These are phyloP conservation scores for Gasterosteus nipponicus DNA, from an alignment of 2,113 vertebrate genomes.

Conservation along the genomic window DNA sequence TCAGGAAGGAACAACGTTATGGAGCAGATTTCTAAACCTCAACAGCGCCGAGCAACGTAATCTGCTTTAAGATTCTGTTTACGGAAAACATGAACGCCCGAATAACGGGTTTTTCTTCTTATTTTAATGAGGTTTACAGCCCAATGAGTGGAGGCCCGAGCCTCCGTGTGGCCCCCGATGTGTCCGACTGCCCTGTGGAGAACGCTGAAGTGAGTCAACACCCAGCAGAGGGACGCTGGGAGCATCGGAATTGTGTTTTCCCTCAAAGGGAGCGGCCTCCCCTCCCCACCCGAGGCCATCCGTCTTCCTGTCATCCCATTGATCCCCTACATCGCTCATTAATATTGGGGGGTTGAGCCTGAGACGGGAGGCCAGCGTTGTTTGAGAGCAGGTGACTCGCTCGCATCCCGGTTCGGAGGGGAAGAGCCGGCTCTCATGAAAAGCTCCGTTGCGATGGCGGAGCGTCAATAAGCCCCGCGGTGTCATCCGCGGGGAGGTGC, in stretches of 20 bases:
- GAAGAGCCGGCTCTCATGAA: conserved; percentile 23
- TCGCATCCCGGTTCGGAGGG: conserved; percentile 24
- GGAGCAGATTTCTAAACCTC: neutral
- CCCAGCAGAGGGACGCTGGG: conserved; percentile 3
- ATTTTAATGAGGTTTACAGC: conserved; percentile 17
- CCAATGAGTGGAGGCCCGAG: conserved; percentile 16
- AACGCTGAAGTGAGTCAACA: conserved; percentile 16
- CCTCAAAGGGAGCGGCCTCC: conserved; percentile 38
- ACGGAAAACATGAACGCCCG: neutral
- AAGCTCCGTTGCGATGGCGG: neutral
- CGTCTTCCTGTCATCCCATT: conserved; percentile 79
- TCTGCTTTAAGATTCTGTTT: neutral
- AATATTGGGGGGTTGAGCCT: conserved; percentile 67
- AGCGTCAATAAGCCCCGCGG: conserved; percentile 53
- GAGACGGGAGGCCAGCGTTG: conserved; percentile 39
- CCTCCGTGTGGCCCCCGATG: neutral
- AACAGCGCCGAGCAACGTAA: neutral
- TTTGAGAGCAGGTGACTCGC: conserved; percentile 66
- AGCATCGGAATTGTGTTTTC: conserved; percentile 62
- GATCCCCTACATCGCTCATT: conserved; percentile 73
- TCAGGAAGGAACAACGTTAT: neutral
- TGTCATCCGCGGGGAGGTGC: conserved; percentile 23
- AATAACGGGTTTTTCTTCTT: conserved; percentile 40
- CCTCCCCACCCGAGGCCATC: conserved; percentile 63
- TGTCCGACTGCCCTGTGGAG: conserved; percentile 27